A percentile compares a stretch with the other conserved stretches of the same genome.
These are phyloP conservation scores for Periophthalmus modestus DNA, from an alignment of 2,113 vertebrate species.

Conservation along the genomic window DNA sequence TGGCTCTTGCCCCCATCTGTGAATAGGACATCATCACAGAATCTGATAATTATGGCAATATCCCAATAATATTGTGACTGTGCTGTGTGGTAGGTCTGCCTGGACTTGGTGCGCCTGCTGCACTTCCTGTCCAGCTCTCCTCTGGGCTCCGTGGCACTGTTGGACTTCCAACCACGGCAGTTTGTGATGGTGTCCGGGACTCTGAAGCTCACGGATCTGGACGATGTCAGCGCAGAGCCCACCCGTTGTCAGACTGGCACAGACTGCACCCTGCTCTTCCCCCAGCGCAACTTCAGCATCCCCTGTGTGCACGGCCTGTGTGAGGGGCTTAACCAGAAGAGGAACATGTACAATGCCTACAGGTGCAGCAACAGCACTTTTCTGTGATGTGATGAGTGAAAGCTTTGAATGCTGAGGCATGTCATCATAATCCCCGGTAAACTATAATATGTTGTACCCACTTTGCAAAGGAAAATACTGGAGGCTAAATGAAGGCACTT, in stretches of 20 bases:
- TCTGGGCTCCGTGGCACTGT: slow-evolving; percentile 86
- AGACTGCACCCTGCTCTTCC: slow-evolving; percentile 85
- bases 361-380: slow-evolving; percentile 72
- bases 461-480: not conserved
- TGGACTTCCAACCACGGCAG: slow-evolving; percentile 93
- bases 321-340: slow-evolving; percentile 84
- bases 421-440: not conserved
- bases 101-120: slow-evolving; percentile 85
- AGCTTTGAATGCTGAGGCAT: not conserved
- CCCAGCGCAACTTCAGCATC: slow-evolving; percentile 81
- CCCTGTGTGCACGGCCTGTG: slow-evolving; percentile 78
- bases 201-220: slow-evolving; percentile 90
- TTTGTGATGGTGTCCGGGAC: slow-evolving; percentile 87
- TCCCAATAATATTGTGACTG: not conserved
- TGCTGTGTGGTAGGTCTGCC: slow-evolving; percentile 81
- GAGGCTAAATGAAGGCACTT: not conserved
- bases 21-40: too few species aligned
- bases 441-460: slow-evolving; percentile 16
- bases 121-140: slow-evolving; percentile 88
- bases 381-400: slow-evolving; percentile 31
- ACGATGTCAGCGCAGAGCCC: slow-evolving; percentile 83
- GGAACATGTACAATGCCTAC: slow-evolving; percentile 91
- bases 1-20: too few species aligned
- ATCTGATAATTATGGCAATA: not conserved
- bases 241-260: slow-evolving; percentile 72